Conservation (phyloP, 92 coral and sea anemone genomes). For the Palythoa grandiflora region DNA sequence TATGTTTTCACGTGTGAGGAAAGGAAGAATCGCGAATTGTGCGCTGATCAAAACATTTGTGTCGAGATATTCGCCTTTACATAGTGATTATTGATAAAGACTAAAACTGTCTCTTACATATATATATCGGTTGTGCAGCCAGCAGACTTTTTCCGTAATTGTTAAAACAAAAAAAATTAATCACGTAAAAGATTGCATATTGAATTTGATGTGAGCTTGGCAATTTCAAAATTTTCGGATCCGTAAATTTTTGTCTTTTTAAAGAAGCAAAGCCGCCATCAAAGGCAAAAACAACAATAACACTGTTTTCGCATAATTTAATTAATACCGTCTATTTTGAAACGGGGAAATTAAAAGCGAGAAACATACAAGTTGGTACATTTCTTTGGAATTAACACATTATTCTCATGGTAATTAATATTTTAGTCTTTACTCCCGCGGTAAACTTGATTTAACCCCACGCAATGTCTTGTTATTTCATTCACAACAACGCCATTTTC, state of each 20-base stretch:
- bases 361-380: background rate
- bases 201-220: background rate
- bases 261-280: background rate
- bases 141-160: background rate
- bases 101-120: background rate
- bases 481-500: background rate
- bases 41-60: conserved; percentile 22
- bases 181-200: background rate
- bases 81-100: background rate
- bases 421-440: background rate
- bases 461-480: background rate
- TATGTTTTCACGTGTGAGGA: background rate
- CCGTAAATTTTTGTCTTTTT: background rate
- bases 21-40: background rate
- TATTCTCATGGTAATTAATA: background rate
- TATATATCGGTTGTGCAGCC: background rate
- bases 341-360: background rate
- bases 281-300: background rate
- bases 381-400: background rate
- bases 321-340: background rate
- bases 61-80: background rate
- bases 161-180: no score
- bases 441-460: background rate
- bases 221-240: background rate
- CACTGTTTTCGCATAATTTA: background rate